phyloP scores from a whole-genome alignment of 1,140 invertebrate genomes.

The Cyclargus thomasi region DNA sequence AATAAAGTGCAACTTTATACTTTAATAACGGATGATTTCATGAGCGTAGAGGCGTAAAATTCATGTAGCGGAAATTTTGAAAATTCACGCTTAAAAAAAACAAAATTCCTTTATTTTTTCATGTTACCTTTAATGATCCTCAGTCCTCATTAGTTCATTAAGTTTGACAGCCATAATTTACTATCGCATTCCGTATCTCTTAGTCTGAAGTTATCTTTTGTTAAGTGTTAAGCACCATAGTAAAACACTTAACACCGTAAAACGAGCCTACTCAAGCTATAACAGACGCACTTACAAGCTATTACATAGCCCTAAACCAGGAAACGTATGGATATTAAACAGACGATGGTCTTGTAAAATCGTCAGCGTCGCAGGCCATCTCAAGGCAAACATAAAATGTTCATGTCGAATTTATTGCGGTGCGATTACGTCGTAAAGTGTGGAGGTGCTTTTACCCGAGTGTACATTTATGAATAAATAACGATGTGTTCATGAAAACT shows the following conservation, averaged over 20 bases:
- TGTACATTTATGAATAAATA: constrained; percentile 13
- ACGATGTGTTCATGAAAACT: constrained; percentile 9
- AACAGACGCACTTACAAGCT: background rate
- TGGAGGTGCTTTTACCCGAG: background rate
- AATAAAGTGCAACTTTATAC: too few relatives aligned
- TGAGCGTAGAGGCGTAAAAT: too few relatives aligned
- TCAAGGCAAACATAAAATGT: background rate
- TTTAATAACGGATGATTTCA: too few relatives aligned
- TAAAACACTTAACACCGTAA: background rate
- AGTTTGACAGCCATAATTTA: background rate
- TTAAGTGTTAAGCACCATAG: background rate
- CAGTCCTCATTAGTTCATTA: background rate
- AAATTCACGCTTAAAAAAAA: too few relatives aligned
- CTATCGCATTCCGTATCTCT: background rate
- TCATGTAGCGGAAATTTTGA: too few relatives aligned
- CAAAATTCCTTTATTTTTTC: too few relatives aligned
- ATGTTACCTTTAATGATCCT: too few relatives aligned
- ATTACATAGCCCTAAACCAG: background rate
- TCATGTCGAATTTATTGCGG: constrained; percentile 1
- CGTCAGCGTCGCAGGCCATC: background rate
- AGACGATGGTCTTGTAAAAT: background rate
- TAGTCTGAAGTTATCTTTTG: background rate
- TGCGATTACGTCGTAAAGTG: background rate
- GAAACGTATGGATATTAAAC: background rate
- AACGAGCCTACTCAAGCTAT: background rate